Conservation (phyloP, 2,888 invertebrate species). For the Drosophila histrio region DNA sequence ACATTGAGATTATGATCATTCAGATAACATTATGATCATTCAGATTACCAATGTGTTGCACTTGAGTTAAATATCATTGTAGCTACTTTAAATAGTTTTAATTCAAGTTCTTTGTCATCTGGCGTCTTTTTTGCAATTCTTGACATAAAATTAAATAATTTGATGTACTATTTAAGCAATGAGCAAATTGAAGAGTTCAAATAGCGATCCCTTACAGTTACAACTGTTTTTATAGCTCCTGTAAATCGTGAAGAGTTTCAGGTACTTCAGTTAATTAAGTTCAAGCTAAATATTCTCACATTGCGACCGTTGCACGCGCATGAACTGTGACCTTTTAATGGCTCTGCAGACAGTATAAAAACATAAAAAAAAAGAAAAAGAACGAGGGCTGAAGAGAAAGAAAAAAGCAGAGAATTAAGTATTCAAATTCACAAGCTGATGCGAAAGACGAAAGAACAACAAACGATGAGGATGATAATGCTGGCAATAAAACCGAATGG, state of each 20-base stretch:
- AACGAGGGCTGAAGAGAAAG: neutral
- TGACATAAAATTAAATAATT: too few relatives aligned
- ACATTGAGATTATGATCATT: too few relatives aligned
- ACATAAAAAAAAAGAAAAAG: neutral
- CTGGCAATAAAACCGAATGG: conserved; percentile 77
- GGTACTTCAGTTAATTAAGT: neutral
- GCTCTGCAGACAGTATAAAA: conserved; percentile 16
- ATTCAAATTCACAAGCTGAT: conserved; percentile 68
- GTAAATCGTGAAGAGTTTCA: conserved; percentile 5
- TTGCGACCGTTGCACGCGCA: conserved; percentile 55
- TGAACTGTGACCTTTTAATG: conserved; percentile 65
- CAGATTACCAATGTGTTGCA: too few relatives aligned
- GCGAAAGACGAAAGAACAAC: conserved; percentile 48
- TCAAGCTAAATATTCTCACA: conserved; percentile 45
- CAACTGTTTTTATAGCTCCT: conserved; percentile 21
- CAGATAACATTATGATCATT: too few relatives aligned
- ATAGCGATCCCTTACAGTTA: neutral
- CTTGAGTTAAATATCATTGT: too few relatives aligned
- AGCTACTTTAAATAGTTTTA: too few relatives aligned
- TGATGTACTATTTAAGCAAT: too few relatives aligned
- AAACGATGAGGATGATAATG: conserved; percentile 63
- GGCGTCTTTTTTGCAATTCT: too few relatives aligned
- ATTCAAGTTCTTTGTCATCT: too few relatives aligned
- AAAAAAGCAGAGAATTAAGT: conserved; percentile 50
- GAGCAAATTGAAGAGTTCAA: too few relatives aligned